Percentiles rank a stretch among this genome's conserved stretches.
Evolutionary conservation across 2,888 invertebrate genomes (phyloP).

Genomic region (Rhabditoides inermis): DNA sequence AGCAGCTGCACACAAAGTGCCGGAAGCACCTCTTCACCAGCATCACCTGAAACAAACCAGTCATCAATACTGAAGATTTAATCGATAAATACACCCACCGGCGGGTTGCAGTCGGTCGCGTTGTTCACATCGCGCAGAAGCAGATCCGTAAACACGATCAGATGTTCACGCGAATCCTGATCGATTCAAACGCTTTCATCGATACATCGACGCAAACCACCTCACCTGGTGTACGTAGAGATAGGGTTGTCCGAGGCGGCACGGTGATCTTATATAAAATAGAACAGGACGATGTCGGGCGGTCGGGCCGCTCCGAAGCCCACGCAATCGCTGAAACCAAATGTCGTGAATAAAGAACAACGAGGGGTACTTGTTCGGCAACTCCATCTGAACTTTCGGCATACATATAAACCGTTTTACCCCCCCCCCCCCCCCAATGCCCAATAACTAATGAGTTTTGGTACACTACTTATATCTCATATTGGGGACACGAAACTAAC

Average conservation of each 20-base stretch:
- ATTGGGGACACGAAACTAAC: too few species aligned
- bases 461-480: too few species aligned
- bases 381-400: too few species aligned
- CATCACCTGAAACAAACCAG: constrained; percentile 9
- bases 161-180: constrained; percentile 85
- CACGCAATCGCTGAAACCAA: constrained; percentile 69
- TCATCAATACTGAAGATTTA: not conserved
- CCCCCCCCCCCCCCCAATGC: too few species aligned
- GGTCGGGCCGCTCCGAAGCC: constrained; percentile 48
- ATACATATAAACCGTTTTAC: too few species aligned
- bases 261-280: constrained; percentile 33
- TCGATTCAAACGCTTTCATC: too few species aligned
- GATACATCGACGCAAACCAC: too few species aligned
- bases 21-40: constrained; percentile 22
- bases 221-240: constrained; percentile 82
- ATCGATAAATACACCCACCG: too few species aligned
- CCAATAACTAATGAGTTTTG: too few species aligned
- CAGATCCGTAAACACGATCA: constrained; percentile 72
- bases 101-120: too few species aligned
- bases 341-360: constrained; percentile 72
- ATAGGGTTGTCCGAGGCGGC: constrained; percentile 66
- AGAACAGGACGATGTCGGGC: constrained; percentile 59
- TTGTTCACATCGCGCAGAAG: too few species aligned
- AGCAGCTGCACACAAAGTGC: constrained; percentile 17
- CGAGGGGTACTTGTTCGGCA: constrained; percentile 64